These are phyloP conservation scores for Gadopsis bispinosus DNA, from an alignment of 2,797 vertebrate species.

Conservation along the genomic window DNA sequence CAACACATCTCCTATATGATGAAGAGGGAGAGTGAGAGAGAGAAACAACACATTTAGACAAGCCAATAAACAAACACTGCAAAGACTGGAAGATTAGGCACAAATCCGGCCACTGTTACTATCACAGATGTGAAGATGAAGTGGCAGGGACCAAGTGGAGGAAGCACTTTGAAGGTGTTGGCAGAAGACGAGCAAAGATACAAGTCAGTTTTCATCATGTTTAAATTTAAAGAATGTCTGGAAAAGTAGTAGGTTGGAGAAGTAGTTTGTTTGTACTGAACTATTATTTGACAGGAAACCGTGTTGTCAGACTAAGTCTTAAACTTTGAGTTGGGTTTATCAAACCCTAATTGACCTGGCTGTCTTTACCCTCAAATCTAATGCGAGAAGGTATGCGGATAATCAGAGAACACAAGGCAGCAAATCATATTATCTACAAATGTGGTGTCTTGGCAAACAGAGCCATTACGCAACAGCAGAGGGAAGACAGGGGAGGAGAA, in stretches of 20 bases:
- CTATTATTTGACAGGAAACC: not conserved
- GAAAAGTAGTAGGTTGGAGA: not conserved
- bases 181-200: conserved; percentile 9
- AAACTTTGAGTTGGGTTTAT: not conserved
- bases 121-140: not conserved
- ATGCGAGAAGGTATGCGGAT: not conserved
- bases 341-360: not conserved
- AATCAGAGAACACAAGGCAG: not conserved
- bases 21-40: not conserved
- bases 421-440: conserved; percentile 6
- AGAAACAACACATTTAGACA: not conserved
- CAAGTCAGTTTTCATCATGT: not conserved
- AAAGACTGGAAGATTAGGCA: not conserved
- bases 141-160: not conserved
- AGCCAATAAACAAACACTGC: no score
- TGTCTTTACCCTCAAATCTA: not conserved
- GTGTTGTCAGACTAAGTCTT: not conserved
- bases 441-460: not conserved
- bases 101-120: not conserved
- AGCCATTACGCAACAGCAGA: not conserved
- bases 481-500: not conserved
- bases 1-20: conserved; percentile 74
- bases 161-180: not conserved
- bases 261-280: not conserved
- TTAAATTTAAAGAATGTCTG: conserved; percentile 49